Percentiles rank a stretch among this genome's conserved stretches.
Conservation (phyloP, 2,113 vertebrate species). For the Ceratotherium simum region DNA sequence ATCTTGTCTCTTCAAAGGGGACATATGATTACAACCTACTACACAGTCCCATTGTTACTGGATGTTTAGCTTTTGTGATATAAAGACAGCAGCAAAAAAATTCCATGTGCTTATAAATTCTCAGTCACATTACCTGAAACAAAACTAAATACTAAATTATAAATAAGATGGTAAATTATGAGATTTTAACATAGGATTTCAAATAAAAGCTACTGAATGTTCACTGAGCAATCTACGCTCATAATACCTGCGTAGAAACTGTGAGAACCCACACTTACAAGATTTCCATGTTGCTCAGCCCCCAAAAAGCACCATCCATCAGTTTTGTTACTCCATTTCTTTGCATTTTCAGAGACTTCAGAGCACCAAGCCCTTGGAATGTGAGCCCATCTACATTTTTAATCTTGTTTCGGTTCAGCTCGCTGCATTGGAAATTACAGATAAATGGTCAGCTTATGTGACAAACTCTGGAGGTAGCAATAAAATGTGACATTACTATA, state of each 20-base stretch:
- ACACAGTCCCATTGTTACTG: not conserved
- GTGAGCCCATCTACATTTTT: conserved; percentile 94
- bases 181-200: not conserved
- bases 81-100: not conserved
- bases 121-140: not conserved
- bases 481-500: conserved; percentile 3
- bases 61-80: not conserved
- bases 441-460: conserved; percentile 60
- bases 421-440: conserved; percentile 86
- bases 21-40: not conserved
- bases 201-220: not conserved
- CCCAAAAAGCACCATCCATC: conserved; percentile 99
- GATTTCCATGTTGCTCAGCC: conserved; percentile 95
- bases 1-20: conserved; percentile 48
- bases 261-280: conserved; percentile 89
- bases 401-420: conserved; percentile 96
- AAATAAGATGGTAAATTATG: not conserved
- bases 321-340: conserved; percentile 93
- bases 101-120: not conserved
- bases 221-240: not conserved
- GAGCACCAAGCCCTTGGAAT: conserved; percentile 94
- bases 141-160: not conserved
- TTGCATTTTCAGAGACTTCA: conserved; percentile 95
- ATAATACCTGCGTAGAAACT: not conserved
- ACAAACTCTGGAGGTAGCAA: conserved; percentile 41